A percentile compares a stretch with the other conserved stretches of the same genome.
Conservation (phyloP, 2,797 vertebrate species). For the Cryptoprocta ferox region DNA sequence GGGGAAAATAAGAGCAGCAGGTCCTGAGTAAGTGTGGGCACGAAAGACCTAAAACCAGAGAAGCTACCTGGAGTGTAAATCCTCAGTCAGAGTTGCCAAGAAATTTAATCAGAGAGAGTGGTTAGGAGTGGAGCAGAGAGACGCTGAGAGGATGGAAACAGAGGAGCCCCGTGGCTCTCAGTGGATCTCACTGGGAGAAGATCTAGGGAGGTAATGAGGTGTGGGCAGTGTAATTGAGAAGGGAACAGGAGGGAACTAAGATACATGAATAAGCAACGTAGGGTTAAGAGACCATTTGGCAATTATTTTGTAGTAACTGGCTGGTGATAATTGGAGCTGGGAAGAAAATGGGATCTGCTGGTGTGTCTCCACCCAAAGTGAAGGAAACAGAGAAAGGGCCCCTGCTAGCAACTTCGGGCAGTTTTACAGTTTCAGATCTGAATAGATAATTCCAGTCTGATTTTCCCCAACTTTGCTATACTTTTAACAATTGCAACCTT, state of each 20-base stretch:
- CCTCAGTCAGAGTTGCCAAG: background rate
- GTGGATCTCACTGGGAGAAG: conserved; percentile 53
- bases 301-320: conserved; percentile 79
- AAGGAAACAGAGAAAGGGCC: background rate
- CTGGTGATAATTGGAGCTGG: conserved; percentile 68
- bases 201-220: conserved; percentile 73
- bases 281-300: conserved; percentile 74
- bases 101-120: conserved; percentile 74
- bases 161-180: conserved; percentile 38
- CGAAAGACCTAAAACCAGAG: background rate
- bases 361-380: background rate
- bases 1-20: background rate
- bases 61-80: conserved; percentile 40
- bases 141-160: conserved; percentile 37
- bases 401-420: background rate
- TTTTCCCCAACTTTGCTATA: background rate
- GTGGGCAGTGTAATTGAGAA: conserved; percentile 71
- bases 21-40: background rate
- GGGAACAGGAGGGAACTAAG: conserved; percentile 66
- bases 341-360: background rate
- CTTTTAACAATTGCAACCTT: background rate
- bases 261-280: conserved; percentile 70
- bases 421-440: background rate
- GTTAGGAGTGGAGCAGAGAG: conserved; percentile 19
- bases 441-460: background rate